Base-by-base conservation (phyloP, 1,140 invertebrate species). In the Oedothorax gibbosus region DNA sequence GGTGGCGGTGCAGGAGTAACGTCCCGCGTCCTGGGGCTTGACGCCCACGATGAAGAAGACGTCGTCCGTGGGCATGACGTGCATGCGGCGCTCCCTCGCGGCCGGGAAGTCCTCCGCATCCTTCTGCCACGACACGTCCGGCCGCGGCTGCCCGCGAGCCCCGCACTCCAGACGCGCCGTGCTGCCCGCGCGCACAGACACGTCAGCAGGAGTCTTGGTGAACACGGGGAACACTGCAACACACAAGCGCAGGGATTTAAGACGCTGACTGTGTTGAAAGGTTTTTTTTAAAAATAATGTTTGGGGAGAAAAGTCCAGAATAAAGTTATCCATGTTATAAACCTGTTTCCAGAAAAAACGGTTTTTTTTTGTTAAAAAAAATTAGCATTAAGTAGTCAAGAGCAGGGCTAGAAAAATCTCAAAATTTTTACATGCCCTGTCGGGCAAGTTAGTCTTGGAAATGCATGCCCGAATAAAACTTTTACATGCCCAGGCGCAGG, bases 41-140 rank as follows among this genome's bases (percentile, higher is more conserved):
- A 96, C 95, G 91, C 97, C 94, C 10, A 96, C 92, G 86, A 99
- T 99, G 88, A 98, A 96, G 88, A 98, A 96, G 4, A 95, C 93
- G 90, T 98, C 95, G 90, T 99, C 97, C 35, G 93, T 93, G 0
- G 95, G 94, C 93, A 97, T 96, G 56, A 98, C 95, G 89, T 96
- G 95, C 93, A 99, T 95, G 35, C 98, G 91, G 64, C 97, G 93
- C 89, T 99, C 97, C 81, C 95, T 92, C 15, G 97, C 97, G 10
- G 98, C 97, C 11, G 97, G 97, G 90, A 99, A 99, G 90, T 98
- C 95, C 89, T 95, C 95, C n/a, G 95, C 96, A 91, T 98, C 97
- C 90, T 99, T 98, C 88, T 96, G 94, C 94, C 97, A 96, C 8
- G 95, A 94, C 86, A 98, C 96, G 90, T 96, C 93, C 54, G 97